These are phyloP conservation scores for Hypolimnas misippus DNA, from an alignment of 2,888 invertebrate species.

Conservation along the genomic window DNA sequence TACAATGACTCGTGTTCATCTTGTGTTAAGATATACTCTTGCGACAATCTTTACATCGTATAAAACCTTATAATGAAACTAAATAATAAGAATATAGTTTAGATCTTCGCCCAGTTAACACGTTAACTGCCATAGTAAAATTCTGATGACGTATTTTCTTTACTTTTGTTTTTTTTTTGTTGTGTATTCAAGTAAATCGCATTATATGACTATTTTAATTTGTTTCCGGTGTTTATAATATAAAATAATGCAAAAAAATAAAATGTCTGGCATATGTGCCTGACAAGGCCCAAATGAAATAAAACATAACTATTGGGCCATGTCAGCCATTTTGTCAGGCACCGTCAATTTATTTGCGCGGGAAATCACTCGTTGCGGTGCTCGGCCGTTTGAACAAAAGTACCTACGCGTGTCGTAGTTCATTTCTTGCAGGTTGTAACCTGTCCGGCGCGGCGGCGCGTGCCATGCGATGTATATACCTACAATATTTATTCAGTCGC, in stretches of 20 bases:
- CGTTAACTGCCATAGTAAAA: slow-evolving; percentile 7
- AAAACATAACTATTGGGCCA: slow-evolving; percentile 27
- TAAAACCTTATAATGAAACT: no score
- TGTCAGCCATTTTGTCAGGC: slow-evolving; percentile 31
- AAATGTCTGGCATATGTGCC: slow-evolving; percentile 20
- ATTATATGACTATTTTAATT: slow-evolving; percentile 22
- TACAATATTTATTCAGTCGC: slow-evolving; percentile 25
- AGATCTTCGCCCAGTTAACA: no score
- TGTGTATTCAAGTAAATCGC: slow-evolving; percentile 9
- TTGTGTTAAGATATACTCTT: no score
- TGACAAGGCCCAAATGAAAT: slow-evolving; percentile 29
- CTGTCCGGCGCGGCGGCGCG: slow-evolving; percentile 16
- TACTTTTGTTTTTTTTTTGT: no score
- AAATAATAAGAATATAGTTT: no score
- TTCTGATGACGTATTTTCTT: background rate
- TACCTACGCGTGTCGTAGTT: slow-evolving; percentile 24
- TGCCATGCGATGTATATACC: slow-evolving; percentile 22
- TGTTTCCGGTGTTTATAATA: slow-evolving; percentile 30
- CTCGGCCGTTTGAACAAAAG: slow-evolving; percentile 20
- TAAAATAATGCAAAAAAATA: slow-evolving; percentile 31
- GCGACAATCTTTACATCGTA: no score
- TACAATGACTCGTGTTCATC: no score
- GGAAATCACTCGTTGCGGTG: slow-evolving; percentile 21
- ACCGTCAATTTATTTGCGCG: slow-evolving; percentile 27
- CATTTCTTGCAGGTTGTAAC: slow-evolving; percentile 19